These are phyloP conservation scores for Coccyzus lansbergi DNA, from an alignment of 2,797 vertebrate genomes.

Conservation along the genomic window DNA sequence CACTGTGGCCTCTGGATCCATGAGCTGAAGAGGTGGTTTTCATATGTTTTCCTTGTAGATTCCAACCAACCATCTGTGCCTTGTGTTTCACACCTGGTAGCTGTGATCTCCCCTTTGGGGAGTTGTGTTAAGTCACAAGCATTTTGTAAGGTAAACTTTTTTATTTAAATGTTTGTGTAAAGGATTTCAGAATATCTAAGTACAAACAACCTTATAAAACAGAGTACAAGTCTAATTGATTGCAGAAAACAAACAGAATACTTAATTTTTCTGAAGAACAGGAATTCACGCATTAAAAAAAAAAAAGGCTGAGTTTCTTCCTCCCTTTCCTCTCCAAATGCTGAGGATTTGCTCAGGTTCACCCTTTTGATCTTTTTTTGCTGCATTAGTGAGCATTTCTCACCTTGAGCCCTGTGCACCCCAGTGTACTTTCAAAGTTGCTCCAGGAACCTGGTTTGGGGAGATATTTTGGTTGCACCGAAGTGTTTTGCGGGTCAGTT, in stretches of 20 bases:
- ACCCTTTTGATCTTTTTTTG: background rate
- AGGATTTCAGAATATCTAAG: background rate
- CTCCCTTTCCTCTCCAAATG: background rate
- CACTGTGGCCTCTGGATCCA: accelerated
- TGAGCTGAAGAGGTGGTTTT: accelerated
- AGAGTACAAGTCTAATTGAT: background rate
- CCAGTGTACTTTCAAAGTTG: accelerated
- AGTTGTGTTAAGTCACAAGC: background rate
- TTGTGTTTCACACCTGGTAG: accelerated
- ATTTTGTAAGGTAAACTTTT: accelerated
- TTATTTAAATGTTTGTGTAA: background rate
- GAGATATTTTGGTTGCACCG: background rate
- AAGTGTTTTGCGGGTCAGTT: background rate
- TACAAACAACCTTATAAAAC: background rate
- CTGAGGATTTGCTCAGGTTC: background rate
- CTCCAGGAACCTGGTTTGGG: background rate
- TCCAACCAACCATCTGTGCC: background rate
- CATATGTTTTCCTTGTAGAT: background rate
- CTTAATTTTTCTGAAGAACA: background rate
- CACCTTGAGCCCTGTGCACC: background rate
- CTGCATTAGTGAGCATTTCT: background rate
- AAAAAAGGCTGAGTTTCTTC: background rate
- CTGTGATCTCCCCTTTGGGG: background rate
- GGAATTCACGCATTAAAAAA: background rate
- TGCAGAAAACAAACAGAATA: background rate